Evolutionary conservation across 1,140 invertebrate species (phyloP).

Genomic region (Drosophila prosaltans): DNA sequence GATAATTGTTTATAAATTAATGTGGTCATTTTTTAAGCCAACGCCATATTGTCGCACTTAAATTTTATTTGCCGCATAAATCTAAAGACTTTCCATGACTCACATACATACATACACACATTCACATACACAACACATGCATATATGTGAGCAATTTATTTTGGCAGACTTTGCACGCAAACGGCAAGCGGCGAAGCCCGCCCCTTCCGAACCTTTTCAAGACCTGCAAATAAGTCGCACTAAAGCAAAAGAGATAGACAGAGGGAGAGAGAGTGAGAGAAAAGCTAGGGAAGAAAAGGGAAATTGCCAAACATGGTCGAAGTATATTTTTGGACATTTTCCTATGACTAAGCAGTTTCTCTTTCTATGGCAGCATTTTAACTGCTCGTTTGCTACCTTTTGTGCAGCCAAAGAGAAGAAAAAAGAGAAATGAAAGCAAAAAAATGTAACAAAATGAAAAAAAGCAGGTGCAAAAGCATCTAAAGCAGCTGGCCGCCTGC

Average conservation of each 20-base stretch:
- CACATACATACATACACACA: conserved; percentile 10
- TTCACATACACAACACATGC: not conserved
- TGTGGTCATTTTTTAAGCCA: conserved; percentile 18
- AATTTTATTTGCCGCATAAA: conserved; percentile 34
- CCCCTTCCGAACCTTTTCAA: not conserved
- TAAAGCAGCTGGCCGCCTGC: conserved; percentile 23
- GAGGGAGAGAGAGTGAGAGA: not conserved
- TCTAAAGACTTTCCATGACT: conserved; percentile 18
- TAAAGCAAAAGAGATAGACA: not conserved
- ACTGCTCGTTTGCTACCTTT: conserved; percentile 30
- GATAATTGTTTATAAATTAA: conserved; percentile 20
- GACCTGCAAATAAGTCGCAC: conserved; percentile 14
- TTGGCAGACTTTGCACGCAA: conserved; percentile 19
- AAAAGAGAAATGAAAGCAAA: conserved; percentile 8
- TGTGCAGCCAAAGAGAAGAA: conserved; percentile 53
- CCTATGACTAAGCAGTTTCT: conserved; percentile 29
- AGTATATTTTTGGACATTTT: conserved; percentile 28
- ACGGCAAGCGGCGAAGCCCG: not conserved
- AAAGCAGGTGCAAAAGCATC: not conserved
- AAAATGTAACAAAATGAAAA: conserved; percentile 1
- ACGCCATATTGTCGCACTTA: conserved; percentile 34
- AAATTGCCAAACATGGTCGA: conserved; percentile 15
- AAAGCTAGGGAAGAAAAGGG: not conserved
- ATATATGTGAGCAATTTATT: conserved; percentile 21
- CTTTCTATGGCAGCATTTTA: conserved; percentile 9